Conservation (phyloP, 2,888 invertebrate genomes). For the Leptura quadrifasciata region DNA sequence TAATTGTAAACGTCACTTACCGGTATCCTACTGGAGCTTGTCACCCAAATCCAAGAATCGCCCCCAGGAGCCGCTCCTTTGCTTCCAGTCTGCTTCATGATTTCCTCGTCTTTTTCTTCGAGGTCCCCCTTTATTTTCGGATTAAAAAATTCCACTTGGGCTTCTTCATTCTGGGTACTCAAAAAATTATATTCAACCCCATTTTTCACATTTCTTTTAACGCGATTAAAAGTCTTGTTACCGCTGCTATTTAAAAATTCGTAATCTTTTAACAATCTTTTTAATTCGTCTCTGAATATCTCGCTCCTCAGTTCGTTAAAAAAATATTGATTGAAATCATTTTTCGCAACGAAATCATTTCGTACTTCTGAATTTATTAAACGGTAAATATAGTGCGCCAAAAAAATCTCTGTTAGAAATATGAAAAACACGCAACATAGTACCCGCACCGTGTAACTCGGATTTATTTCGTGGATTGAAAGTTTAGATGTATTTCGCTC, state of each 20-base stretch:
- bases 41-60: conserved; percentile 90
- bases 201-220: conserved; percentile 51
- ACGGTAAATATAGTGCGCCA: conserved; percentile 71
- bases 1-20: conserved; percentile 75
- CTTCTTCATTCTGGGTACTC: conserved; percentile 70
- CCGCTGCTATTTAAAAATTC: conserved; percentile 35
- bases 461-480: conserved; percentile 64
- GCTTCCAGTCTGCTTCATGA: conserved; percentile 74
- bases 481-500: conserved; percentile 50
- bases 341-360: conserved; percentile 68
- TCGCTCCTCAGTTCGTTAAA: conserved; percentile 65
- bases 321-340: conserved; percentile 66
- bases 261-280: conserved; percentile 64
- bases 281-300: conserved; percentile 65
- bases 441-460: conserved; percentile 71
- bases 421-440: conserved; percentile 72
- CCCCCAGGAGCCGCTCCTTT: conserved; percentile 83
- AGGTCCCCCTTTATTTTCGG: conserved; percentile 81
- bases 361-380: conserved; percentile 70
- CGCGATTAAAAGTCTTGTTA: conserved; percentile 36
- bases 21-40: conserved; percentile 90
- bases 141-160: conserved; percentile 83
- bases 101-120: conserved; percentile 70
- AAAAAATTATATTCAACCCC: conserved; percentile 64
- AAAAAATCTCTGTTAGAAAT: conserved; percentile 70